phyloP scores from a whole-genome alignment of 2,888 invertebrate species.

The Rutpela maculata region DNA sequence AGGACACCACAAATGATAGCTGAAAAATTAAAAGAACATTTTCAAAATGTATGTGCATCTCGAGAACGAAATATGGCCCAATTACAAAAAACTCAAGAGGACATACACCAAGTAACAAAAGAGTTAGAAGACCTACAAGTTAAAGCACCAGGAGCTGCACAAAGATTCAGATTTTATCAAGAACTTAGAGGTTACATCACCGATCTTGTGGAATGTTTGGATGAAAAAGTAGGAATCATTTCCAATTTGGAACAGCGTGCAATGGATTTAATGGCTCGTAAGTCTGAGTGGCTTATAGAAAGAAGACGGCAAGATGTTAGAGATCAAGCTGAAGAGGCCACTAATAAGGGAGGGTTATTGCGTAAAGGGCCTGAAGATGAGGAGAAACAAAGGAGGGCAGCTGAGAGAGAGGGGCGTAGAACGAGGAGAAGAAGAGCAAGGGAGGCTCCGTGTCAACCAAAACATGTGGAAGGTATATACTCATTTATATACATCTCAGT shows the following conservation, averaged over 20 bases:
- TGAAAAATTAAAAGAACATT: slow-evolving; percentile 75
- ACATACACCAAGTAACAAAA: slow-evolving; percentile 68
- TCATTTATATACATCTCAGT: not conserved
- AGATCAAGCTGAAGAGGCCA: slow-evolving; percentile 95
- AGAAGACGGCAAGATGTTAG: slow-evolving; percentile 93
- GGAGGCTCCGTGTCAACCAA: slow-evolving; percentile 79
- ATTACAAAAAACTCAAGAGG: slow-evolving; percentile 72
- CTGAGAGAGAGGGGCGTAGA: slow-evolving; percentile 93
- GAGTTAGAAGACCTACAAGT: slow-evolving; percentile 78
- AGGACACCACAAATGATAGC: slow-evolving; percentile 76
- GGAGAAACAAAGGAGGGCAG: slow-evolving; percentile 86
- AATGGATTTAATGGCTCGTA: slow-evolving; percentile 82
- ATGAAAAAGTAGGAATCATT: slow-evolving; percentile 92
- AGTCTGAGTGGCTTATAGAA: slow-evolving; percentile 85
- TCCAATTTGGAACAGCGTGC: slow-evolving; percentile 88
- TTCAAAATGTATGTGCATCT: slow-evolving; percentile 67
- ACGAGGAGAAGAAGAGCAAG: slow-evolving; percentile 89
- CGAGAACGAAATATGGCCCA: slow-evolving; percentile 72
- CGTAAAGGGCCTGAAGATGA: slow-evolving; percentile 78
- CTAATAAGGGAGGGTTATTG: slow-evolving; percentile 74
- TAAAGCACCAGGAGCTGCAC: slow-evolving; percentile 82
- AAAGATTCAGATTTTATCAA: slow-evolving; percentile 95
- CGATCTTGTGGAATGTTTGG: slow-evolving; percentile 97
- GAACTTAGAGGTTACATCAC: slow-evolving; percentile 94
- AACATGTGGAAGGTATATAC: slow-evolving; percentile 84